These are phyloP conservation scores for Myiagra hebetior DNA, from an alignment of 2,113 vertebrate genomes.

Conservation along the genomic window DNA sequence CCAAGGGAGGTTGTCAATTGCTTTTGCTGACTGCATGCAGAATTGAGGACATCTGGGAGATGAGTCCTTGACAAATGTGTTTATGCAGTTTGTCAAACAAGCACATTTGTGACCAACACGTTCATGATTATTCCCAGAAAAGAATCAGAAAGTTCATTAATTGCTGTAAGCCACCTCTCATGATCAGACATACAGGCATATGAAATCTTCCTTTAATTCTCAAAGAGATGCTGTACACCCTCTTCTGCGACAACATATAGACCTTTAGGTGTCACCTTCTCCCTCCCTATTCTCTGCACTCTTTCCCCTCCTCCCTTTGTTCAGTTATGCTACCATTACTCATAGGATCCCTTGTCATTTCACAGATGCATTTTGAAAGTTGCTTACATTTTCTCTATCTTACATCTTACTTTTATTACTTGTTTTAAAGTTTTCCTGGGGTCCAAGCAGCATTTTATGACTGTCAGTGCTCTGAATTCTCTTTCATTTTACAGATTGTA, in stretches of 20 bases:
- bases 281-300: background rate
- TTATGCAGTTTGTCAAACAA: background rate
- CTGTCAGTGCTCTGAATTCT: background rate
- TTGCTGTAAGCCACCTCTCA: background rate
- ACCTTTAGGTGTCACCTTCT: background rate
- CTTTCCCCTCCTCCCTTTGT: background rate
- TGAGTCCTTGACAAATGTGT: background rate
- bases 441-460: background rate
- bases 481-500: background rate
- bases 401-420: background rate
- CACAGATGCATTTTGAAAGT: background rate
- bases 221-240: background rate
- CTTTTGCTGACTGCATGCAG: background rate
- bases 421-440: background rate
- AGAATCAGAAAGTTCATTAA: background rate
- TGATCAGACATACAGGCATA: background rate
- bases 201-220: background rate
- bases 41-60: conserved; percentile 7
- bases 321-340: background rate
- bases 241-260: background rate
- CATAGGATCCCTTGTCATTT: background rate
- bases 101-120: background rate
- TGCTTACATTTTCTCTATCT: background rate
- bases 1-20: background rate
- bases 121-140: background rate